Evolutionary conservation across 2,888 invertebrate species (phyloP).

Genomic region (Eupithecia inturbata): DNA sequence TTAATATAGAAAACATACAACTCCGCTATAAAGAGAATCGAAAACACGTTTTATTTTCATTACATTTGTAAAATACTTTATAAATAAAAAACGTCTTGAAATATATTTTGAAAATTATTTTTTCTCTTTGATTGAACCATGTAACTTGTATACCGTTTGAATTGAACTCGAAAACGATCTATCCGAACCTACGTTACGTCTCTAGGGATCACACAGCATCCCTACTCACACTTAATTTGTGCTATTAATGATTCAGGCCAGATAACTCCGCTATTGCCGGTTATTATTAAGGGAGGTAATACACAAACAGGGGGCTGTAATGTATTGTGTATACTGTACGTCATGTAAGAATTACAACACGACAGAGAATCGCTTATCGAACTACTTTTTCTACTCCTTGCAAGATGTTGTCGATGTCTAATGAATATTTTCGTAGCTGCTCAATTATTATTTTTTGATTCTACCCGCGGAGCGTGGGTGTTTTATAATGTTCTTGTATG

Average conservation of each 20-base stretch:
- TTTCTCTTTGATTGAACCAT: no score
- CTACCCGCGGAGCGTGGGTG: no score
- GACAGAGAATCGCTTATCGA: constrained; percentile 1
- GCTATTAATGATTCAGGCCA: constrained; percentile 32
- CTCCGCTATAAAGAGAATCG: background rate
- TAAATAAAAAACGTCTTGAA: background rate
- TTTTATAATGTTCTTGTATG: no score
- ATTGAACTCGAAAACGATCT: background rate
- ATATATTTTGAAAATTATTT: background rate
- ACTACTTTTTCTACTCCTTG: background rate
- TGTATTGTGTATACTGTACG: background rate
- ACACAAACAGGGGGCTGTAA: background rate
- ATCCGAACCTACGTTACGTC: background rate
- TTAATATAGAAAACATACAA: background rate
- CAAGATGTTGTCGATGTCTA: no score
- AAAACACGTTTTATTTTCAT: background rate
- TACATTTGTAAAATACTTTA: no score
- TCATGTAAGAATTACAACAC: background rate
- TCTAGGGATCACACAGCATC: constrained; percentile 13
- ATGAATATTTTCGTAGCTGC: no score
- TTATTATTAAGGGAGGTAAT: constrained; percentile 23
- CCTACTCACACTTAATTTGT: constrained; percentile 37
- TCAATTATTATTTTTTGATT: no score
- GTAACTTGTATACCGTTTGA: no score
- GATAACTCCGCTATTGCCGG: constrained; percentile 18